A percentile compares a stretch with the other conserved stretches of the same genome.
Conservation (phyloP, 2,113 vertebrate species). For the Pipa parva region DNA sequence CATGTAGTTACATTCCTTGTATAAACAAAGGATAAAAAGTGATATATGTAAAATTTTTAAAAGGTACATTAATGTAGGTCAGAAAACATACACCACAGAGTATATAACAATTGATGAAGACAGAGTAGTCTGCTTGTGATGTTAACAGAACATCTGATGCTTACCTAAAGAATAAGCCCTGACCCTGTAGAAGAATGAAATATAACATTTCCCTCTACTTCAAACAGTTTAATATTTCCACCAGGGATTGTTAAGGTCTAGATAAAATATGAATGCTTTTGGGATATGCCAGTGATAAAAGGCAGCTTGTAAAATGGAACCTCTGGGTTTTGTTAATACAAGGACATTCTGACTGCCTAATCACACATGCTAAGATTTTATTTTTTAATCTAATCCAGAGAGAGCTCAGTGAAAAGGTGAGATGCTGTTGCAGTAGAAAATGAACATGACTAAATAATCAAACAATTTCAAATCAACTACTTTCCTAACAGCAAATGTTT, state of each 20-base stretch:
- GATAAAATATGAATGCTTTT: not conserved
- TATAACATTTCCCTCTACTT: conserved; percentile 5
- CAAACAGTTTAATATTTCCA: conserved; percentile 16
- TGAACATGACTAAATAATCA: not conserved
- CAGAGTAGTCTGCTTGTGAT: conserved; percentile 15
- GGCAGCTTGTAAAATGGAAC: conserved; percentile 3
- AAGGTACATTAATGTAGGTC: too few relatives aligned
- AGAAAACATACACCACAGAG: too few relatives aligned
- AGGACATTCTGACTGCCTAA: not conserved
- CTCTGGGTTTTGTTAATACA: not conserved
- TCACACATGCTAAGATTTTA: not conserved
- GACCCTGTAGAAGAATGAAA: conserved; percentile 15
- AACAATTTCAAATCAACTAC: not conserved
- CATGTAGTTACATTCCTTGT: too few relatives aligned
- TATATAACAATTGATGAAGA: too few relatives aligned
- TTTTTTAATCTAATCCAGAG: not conserved
- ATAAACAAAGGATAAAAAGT: too few relatives aligned
- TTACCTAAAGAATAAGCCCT: not conserved
- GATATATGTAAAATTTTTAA: too few relatives aligned
- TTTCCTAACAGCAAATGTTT: not conserved
- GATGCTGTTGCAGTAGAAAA: not conserved
- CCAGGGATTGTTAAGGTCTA: not conserved
- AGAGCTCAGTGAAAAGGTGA: not conserved
- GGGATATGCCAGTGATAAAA: conserved; percentile 17
- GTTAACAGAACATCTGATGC: conserved; percentile 20